A percentile compares a stretch with the other conserved stretches of the same genome.
phyloP scores from a whole-genome alignment of 2,113 vertebrate species.

The Takifugu flavidus region DNA sequence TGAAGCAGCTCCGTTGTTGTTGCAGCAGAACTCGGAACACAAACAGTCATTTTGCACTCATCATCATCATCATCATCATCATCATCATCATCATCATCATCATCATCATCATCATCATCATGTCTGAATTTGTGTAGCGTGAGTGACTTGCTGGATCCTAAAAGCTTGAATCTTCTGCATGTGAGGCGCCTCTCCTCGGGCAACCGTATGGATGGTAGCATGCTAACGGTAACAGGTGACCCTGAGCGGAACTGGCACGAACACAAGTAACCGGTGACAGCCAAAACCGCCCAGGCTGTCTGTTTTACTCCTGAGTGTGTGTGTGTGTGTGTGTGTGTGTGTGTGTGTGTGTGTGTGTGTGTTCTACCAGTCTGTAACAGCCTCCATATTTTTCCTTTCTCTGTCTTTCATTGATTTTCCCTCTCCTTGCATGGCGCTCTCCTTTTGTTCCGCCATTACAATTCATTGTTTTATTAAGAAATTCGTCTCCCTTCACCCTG shows the following conservation, averaged over 20 bases:
- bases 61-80: too few relatives aligned
- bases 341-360: too few relatives aligned
- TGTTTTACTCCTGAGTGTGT: conserved; percentile 25
- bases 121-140: too few relatives aligned
- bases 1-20: too few relatives aligned
- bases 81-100: too few relatives aligned
- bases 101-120: too few relatives aligned
- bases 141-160: too few relatives aligned
- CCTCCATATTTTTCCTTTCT: conserved; percentile 7
- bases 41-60: too few relatives aligned
- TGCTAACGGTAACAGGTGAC: conserved; percentile 15
- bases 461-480: neutral
- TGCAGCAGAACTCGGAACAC: too few relatives aligned
- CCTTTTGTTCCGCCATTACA: conserved; percentile 5
- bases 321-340: too few relatives aligned
- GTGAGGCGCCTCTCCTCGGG: too few relatives aligned
- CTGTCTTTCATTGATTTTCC: neutral
- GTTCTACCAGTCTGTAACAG: neutral
- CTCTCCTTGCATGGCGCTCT: conserved; percentile 21
- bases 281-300: conserved; percentile 51
- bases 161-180: too few relatives aligned
- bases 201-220: neutral
- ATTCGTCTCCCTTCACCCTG: neutral
- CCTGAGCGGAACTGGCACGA: conserved; percentile 22
- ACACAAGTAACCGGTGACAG: conserved; percentile 42